Conservation (phyloP, 2,797 vertebrate species). For the Catharus ustulatus region DNA sequence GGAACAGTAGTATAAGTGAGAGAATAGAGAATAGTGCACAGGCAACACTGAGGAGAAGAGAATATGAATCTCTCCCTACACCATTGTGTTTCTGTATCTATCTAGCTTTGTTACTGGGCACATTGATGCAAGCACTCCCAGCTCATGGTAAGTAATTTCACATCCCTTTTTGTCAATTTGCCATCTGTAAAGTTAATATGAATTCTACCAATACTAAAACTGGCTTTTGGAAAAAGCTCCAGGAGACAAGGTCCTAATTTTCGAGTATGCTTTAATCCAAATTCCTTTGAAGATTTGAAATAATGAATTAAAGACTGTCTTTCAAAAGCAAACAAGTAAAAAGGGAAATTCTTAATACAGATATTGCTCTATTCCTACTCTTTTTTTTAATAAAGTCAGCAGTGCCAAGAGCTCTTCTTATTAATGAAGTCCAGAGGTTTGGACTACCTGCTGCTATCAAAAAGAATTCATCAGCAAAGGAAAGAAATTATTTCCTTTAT, state of each 20-base stretch:
- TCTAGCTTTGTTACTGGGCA: not conserved
- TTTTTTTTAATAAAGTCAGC: not conserved
- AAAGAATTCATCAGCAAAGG: not conserved
- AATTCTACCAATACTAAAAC: not conserved
- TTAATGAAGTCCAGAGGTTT: not conserved
- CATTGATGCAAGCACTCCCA: not conserved
- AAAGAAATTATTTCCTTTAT: not conserved
- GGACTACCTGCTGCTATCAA: not conserved
- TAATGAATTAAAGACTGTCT: not conserved
- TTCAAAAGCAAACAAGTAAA: not conserved
- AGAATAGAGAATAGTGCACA: not conserved
- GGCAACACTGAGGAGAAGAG: not conserved
- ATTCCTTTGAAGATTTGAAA: not conserved
- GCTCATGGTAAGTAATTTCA: not conserved
- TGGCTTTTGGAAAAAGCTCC: not conserved
- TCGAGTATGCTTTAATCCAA: not conserved
- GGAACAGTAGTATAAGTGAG: not conserved
- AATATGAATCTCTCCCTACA: not conserved
- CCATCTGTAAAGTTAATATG: not conserved
- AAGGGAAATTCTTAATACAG: not conserved
- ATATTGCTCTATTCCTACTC: not conserved
- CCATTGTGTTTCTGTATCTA: not conserved
- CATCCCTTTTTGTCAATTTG: not conserved
- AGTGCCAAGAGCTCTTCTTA: not conserved
- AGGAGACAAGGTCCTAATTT: not conserved